phyloP scores from a whole-genome alignment of 1,140 invertebrate species.

The Diuraphis noxia region DNA sequence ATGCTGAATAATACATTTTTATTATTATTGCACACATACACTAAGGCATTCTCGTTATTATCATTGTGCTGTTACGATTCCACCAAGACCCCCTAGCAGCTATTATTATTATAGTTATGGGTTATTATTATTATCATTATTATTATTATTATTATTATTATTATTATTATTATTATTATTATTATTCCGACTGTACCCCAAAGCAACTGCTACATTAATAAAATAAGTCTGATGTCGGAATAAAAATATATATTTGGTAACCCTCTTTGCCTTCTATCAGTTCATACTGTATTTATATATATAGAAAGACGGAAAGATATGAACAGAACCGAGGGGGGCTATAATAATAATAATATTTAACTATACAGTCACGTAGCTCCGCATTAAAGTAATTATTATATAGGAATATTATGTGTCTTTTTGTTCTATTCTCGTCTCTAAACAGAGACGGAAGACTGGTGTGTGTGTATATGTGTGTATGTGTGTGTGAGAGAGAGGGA shows the following conservation, averaged over 20 bases:
- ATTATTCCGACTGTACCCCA: conserved; percentile 49
- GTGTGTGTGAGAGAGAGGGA: background rate
- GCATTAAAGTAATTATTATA: conserved; percentile 50
- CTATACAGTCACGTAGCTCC: conserved; percentile 46
- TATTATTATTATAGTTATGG: conserved; percentile 50
- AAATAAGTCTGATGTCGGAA: conserved; percentile 47
- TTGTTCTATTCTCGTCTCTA: conserved; percentile 42
- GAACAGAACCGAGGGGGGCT: conserved; percentile 33
- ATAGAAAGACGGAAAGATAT: conserved; percentile 34
- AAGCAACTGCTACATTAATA: conserved; percentile 51
- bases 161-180: conserved; percentile 46
- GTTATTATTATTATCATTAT: conserved; percentile 43
- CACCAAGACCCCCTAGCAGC: conserved; percentile 52
- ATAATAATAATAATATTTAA: conserved; percentile 50
- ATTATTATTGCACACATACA: conserved; percentile 53
- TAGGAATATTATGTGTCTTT: conserved; percentile 47
- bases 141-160: conserved; percentile 36
- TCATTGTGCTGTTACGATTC: conserved; percentile 51
- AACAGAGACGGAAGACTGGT: conserved; percentile 9
- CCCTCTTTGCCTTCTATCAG: conserved; percentile 27
- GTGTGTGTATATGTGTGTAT: background rate
- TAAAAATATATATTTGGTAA: conserved; percentile 36
- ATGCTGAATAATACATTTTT: conserved; percentile 53
- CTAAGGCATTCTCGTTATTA: conserved; percentile 53
- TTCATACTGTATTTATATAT: conserved; percentile 14